phyloP scores from a whole-genome alignment of 2,797 vertebrate genomes.

The Gorsachius magnificus region DNA sequence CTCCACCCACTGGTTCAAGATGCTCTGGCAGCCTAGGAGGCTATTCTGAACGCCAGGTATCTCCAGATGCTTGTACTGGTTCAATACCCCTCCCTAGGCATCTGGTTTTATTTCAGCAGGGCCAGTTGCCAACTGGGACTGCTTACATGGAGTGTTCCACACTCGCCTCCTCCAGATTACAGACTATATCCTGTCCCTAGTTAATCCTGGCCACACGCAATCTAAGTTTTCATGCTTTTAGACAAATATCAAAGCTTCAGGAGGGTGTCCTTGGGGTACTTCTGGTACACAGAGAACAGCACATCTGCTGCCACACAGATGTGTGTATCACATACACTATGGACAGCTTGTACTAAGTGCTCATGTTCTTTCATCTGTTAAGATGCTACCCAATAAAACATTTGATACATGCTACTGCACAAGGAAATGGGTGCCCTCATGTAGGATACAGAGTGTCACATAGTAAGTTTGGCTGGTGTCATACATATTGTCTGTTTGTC shows the following conservation, averaged over 20 bases:
- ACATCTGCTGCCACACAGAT: slow-evolving; percentile 12
- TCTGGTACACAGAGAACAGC: slow-evolving; percentile 11
- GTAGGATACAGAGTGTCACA: neutral
- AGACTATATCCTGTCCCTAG: slow-evolving; percentile 55
- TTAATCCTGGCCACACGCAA: slow-evolving; percentile 61
- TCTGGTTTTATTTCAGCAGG: slow-evolving; percentile 53
- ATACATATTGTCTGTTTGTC: slow-evolving; percentile 5
- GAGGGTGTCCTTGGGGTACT: slow-evolving; percentile 24
- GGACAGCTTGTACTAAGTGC: neutral
- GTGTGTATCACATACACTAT: neutral
- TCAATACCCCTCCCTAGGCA: neutral
- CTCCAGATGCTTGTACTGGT: slow-evolving; percentile 24
- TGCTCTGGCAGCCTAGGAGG: neutral
- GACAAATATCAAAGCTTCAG: slow-evolving; percentile 52
- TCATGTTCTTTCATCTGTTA: neutral
- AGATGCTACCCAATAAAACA: slow-evolving; percentile 17
- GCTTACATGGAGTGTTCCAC: slow-evolving; percentile 30
- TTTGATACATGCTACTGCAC: neutral
- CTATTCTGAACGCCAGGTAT: slow-evolving; percentile 13
- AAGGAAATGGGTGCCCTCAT: neutral
- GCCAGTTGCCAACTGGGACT: slow-evolving; percentile 42
- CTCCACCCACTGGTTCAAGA: neutral
- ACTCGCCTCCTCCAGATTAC: slow-evolving; percentile 42
- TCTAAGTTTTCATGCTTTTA: slow-evolving; percentile 31
- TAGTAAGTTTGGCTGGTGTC: slow-evolving; percentile 36